Evolutionary conservation across 2,113 vertebrate genomes (phyloP), one percentile per base, ranked within the genome.

Genomic region (Hirundichthys speculiger): DNA sequence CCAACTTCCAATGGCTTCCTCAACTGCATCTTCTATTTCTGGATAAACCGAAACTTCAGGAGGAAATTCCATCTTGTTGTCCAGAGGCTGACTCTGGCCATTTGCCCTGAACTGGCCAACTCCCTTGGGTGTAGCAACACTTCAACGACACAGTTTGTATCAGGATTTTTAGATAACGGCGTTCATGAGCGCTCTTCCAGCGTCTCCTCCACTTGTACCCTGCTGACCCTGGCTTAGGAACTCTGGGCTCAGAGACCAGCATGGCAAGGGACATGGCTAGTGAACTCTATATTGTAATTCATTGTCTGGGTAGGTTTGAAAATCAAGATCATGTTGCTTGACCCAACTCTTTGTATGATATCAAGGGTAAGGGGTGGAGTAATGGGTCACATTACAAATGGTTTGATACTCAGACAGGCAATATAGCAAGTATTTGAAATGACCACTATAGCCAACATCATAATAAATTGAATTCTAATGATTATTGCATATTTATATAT

Each of bases 21-120:
- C 80, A 95, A 95, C 88, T 95, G 94, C 72, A 94, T 95, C 87
- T 94, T 95, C 80, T 95, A 95, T 88, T 95, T 94, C 83, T 95
- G 94, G 94, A 89, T 93, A 68, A 95, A 95, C 83, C 88, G 68
- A 77, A 93, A 85, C 83, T 95, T 95, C 76, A 88, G 94, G 30
- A 90, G 84, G 52, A 95, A 94, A 74, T 94, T 94, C 73, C 76
- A 75, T 55, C 64, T 86, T 1, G 34, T 93, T 5, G 61, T 92
- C 13, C 86, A 76, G 13, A 86, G 72, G 53, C 58, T 93, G 13
- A 83, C 60, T 66, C 73, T 84, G 21, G 20, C 78, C 20, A 14
- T 87, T 14, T 93, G 87, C 59, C 88, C 88, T 2, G 18, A 64
- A 12, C 21, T 86, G 25, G 80, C 67, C 10, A 38, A 51, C 11